Evolutionary conservation across 1,140 invertebrate genomes (phyloP).

Genomic region (Seison nebaliae): DNA sequence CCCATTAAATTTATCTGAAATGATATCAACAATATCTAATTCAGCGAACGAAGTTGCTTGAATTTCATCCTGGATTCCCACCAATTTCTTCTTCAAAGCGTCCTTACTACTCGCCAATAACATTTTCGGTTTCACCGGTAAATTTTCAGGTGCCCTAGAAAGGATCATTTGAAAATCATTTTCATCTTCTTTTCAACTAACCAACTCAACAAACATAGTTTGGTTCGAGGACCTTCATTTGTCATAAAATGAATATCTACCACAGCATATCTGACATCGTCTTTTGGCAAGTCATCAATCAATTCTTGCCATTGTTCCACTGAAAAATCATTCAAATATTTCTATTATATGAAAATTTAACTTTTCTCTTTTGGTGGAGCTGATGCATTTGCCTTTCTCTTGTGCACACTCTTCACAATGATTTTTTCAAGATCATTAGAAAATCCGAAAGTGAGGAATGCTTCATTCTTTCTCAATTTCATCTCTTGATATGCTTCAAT

Average conservation of each 20-base stretch:
- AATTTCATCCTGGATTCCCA: slow-evolving; percentile 81
- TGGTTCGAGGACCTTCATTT: slow-evolving; percentile 7
- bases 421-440: slow-evolving; percentile 4
- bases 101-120: slow-evolving; percentile 87
- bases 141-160: slow-evolving; percentile 57
- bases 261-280: slow-evolving; percentile 12
- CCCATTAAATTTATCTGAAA: slow-evolving; percentile 11
- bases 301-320: slow-evolving; percentile 6
- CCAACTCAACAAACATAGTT: slow-evolving; percentile 11
- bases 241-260: slow-evolving; percentile 11
- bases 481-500: slow-evolving; percentile 11
- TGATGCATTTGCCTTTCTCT: slow-evolving; percentile 1
- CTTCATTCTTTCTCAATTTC: slow-evolving; percentile 10
- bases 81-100: slow-evolving; percentile 70
- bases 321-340: neutral
- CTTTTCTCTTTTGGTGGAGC: slow-evolving; percentile 1
- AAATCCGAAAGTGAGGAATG: slow-evolving; percentile 12
- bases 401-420: slow-evolving; percentile 4
- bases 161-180: neutral
- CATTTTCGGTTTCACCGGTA: slow-evolving; percentile 96
- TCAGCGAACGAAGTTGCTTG: slow-evolving; percentile 36
- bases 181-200: neutral
- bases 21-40: slow-evolving; percentile 13
- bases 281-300: slow-evolving; percentile 7
- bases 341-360: neutral